phyloP scores from a whole-genome alignment of 2,113 vertebrate genomes.

The Lepus americanus region DNA sequence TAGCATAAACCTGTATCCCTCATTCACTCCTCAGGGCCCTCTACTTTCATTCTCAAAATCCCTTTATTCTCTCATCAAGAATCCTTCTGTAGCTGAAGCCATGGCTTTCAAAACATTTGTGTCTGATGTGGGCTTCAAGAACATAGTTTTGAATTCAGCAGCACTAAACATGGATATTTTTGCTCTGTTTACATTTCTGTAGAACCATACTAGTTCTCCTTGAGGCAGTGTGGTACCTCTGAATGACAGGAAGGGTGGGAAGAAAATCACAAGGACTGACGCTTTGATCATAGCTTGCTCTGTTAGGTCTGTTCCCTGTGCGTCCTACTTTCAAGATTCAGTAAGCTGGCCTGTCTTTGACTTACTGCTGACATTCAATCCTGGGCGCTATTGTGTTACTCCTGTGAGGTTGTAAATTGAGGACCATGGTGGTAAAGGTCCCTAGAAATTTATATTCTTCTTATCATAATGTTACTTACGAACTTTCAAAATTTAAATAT shows the following conservation, averaged over 20 bases:
- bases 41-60: conserved; percentile 47
- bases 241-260: neutral
- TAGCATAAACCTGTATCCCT: neutral
- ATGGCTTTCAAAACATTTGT: neutral
- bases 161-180: neutral
- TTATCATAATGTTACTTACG: neutral
- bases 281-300: neutral
- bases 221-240: neutral
- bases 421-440: neutral
- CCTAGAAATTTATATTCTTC: neutral
- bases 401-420: neutral
- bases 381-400: neutral
- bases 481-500: neutral
- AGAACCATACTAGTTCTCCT: neutral
- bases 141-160: conserved; percentile 46
- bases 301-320: neutral
- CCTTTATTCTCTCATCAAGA: neutral
- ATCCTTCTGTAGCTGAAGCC: neutral
- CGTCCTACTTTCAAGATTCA: neutral
- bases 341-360: neutral
- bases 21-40: neutral
- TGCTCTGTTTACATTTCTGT: conserved; percentile 33
- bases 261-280: neutral
- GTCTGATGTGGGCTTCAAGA: conserved; percentile 39
- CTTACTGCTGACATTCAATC: neutral